Conservation (phyloP, 2,888 invertebrate genomes). For the Perizoma flavofasciatum region DNA sequence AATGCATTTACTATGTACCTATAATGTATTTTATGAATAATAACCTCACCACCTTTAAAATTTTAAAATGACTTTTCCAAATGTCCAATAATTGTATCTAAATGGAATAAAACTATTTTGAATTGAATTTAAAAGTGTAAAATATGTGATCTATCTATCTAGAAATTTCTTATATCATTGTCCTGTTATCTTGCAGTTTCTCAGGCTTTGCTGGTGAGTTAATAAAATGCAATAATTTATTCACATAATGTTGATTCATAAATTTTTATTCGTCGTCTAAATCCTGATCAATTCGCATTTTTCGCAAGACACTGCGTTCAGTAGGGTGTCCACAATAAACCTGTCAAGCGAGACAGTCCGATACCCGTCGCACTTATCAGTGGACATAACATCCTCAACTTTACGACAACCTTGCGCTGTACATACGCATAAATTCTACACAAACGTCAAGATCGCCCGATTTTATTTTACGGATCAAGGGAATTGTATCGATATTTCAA, state of each 20-base stretch:
- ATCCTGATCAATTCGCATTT: slow-evolving; percentile 45
- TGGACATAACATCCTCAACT: slow-evolving; percentile 78
- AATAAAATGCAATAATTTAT: slow-evolving; percentile 29
- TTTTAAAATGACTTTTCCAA: too few relatives aligned
- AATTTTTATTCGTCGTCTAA: slow-evolving; percentile 35
- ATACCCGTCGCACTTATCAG: slow-evolving; percentile 78
- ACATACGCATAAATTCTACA: slow-evolving; percentile 75
- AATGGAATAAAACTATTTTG: too few relatives aligned
- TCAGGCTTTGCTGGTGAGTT: slow-evolving; percentile 7
- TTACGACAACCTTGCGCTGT: slow-evolving; percentile 75
- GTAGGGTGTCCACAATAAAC: slow-evolving; percentile 81
- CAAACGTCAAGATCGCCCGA: slow-evolving; percentile 72
- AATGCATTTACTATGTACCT: too few relatives aligned
- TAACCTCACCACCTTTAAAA: too few relatives aligned
- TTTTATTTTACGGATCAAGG: slow-evolving; percentile 81
- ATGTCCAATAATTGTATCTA: too few relatives aligned
- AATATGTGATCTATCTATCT: too few relatives aligned
- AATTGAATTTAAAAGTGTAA: too few relatives aligned
- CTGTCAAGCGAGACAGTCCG: slow-evolving; percentile 73
- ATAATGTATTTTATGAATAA: too few relatives aligned
- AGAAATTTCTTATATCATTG: too few relatives aligned
- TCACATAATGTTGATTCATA: slow-evolving; percentile 32
- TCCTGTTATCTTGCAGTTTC: background rate
- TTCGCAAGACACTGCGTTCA: slow-evolving; percentile 63
- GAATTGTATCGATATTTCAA: slow-evolving; percentile 82